These are phyloP conservation scores for Melanotaenia pygmaea DNA, from an alignment of 2,797 vertebrate species.

Conservation along the genomic window DNA sequence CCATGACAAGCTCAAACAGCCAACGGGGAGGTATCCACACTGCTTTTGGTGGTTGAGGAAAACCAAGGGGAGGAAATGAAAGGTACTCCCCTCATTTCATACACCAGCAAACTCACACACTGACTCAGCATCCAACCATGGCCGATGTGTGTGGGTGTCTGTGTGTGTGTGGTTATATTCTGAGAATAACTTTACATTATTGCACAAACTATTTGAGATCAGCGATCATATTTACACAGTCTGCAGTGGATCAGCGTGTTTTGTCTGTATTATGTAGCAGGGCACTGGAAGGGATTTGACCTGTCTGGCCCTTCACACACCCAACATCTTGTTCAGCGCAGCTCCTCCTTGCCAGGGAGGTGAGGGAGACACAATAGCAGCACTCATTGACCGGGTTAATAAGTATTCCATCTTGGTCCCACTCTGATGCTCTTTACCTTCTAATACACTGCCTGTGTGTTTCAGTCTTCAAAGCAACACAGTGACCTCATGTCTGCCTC, in stretches of 20 bases:
- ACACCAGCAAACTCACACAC: slow-evolving; percentile 74
- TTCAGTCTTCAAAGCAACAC: slow-evolving; percentile 69
- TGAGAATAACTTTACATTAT: slow-evolving; percentile 54
- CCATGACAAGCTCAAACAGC: slow-evolving; percentile 56
- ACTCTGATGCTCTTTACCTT: slow-evolving; percentile 78
- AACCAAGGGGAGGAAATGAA: slow-evolving; percentile 75
- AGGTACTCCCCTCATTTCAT: slow-evolving; percentile 80
- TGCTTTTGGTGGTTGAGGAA: slow-evolving; percentile 63
- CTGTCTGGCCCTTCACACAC: slow-evolving; percentile 70
- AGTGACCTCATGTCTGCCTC: slow-evolving; percentile 83
- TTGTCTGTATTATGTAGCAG: slow-evolving; percentile 52
- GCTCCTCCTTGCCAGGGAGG: slow-evolving; percentile 62
- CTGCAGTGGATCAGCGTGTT: slow-evolving; percentile 41
- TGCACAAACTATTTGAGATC: slow-evolving; percentile 63
- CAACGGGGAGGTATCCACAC: slow-evolving; percentile 60
- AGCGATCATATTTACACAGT: slow-evolving; percentile 68
- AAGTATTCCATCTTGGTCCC: slow-evolving; percentile 77
- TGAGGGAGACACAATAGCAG: slow-evolving; percentile 75
- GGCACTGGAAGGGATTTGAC: slow-evolving; percentile 57
- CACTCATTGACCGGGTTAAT: slow-evolving; percentile 82
- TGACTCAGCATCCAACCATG: slow-evolving; percentile 75
- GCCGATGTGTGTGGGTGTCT: slow-evolving; percentile 19
- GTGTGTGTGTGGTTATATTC: slow-evolving; percentile 34
- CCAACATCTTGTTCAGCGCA: slow-evolving; percentile 63
- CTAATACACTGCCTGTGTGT: slow-evolving; percentile 78